Percentiles rank a stretch among this genome's conserved stretches.
Conservation (phyloP, 2,888 invertebrate species). For the Muschampia plurimacula region DNA sequence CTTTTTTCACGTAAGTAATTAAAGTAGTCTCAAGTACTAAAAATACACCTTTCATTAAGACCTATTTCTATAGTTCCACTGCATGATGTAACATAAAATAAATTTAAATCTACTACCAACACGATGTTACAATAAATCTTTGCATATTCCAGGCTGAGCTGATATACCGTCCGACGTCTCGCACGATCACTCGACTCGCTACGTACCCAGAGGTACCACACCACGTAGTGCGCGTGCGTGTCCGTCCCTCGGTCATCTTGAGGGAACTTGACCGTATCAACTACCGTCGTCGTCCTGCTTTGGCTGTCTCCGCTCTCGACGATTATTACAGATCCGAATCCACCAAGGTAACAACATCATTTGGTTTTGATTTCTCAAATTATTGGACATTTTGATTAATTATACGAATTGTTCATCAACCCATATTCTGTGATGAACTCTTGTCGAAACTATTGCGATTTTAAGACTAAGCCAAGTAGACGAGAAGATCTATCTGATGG, state of each 20-base stretch:
- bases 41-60: background rate
- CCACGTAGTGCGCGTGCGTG: conserved; percentile 84
- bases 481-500: no score
- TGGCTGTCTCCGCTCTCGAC: conserved; percentile 88
- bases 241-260: conserved; percentile 88
- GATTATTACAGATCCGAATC: conserved; percentile 92
- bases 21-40: background rate
- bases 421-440: no score
- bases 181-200: conserved; percentile 85
- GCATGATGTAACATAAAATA: background rate
- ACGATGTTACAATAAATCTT: background rate
- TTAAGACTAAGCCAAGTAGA: no score
- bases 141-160: conserved; percentile 71
- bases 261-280: conserved; percentile 89
- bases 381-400: conserved; percentile 51
- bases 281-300: conserved; percentile 86
- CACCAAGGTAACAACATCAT: conserved; percentile 89
- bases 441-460: no score
- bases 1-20: background rate
- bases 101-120: background rate
- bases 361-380: conserved; percentile 92
- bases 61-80: background rate
- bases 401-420: no score
- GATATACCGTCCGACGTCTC: conserved; percentile 78
- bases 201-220: conserved; percentile 86